These are phyloP conservation scores for Drosophila oshimai DNA, from an alignment of 1,140 invertebrate genomes.

Conservation along the genomic window DNA sequence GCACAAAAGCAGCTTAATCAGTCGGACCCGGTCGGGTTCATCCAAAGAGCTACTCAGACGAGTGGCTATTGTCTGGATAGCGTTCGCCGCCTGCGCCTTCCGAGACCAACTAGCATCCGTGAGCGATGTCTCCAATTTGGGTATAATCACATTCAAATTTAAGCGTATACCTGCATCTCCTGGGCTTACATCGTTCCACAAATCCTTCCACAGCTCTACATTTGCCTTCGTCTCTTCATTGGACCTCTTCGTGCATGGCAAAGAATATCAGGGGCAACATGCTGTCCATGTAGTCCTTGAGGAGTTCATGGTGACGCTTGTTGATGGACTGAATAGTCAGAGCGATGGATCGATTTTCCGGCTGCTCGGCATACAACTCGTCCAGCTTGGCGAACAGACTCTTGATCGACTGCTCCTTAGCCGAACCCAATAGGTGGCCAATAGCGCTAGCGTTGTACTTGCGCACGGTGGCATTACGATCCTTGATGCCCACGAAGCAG, in stretches of 20 bases:
- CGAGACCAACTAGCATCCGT: conserved; percentile 93
- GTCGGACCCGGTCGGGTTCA: conserved; percentile 86
- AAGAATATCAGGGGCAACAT: conserved; percentile 93
- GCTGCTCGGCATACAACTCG: conserved; percentile 90
- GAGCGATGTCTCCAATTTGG: conserved; percentile 87
- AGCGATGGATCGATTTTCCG: conserved; percentile 88
- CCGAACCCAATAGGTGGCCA: conserved; percentile 92
- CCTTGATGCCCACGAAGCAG: conserved; percentile 90
- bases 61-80: conserved; percentile 90
- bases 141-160: conserved; percentile 89
- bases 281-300: conserved; percentile 90
- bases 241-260: conserved; percentile 93
- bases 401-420: conserved; percentile 93
- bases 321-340: conserved; percentile 91
- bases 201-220: conserved; percentile 91
- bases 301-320: conserved; percentile 91
- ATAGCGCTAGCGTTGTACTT: conserved; percentile 92
- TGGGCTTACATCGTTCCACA: conserved; percentile 94
- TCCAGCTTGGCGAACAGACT: conserved; percentile 92
- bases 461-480: conserved; percentile 91
- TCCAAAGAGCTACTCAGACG: conserved; percentile 88
- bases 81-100: conserved; percentile 92
- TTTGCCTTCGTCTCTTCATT: conserved; percentile 86
- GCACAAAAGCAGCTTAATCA: conserved; percentile 88
- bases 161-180: conserved; percentile 91